A percentile compares a stretch with the other conserved stretches of the same genome.
Conservation (phyloP, 2,113 vertebrate genomes). For the Chamaetylas fuelleborni region DNA sequence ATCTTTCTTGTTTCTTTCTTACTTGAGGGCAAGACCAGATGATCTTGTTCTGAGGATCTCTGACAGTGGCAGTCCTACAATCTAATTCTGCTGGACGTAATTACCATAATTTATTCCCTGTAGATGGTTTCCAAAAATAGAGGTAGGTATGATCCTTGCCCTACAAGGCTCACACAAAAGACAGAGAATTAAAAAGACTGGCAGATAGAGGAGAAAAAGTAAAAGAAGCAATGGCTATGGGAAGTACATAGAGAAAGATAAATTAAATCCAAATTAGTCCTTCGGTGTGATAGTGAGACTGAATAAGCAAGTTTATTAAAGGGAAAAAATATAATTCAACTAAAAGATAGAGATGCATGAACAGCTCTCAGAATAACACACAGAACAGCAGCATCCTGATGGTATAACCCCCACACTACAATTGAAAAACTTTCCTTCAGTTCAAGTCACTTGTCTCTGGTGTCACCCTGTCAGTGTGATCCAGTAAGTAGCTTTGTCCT, state of each 20-base stretch:
- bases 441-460: not conserved
- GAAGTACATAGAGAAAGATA: not conserved
- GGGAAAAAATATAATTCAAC: not conserved
- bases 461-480: not conserved
- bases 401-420: not conserved
- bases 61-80: conserved; percentile 39
- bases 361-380: not conserved
- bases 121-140: conserved; percentile 49
- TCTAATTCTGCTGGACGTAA: conserved; percentile 45
- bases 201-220: not conserved
- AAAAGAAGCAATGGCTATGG: not conserved
- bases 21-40: conserved; percentile 4
- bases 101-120: conserved; percentile 51
- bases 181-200: not conserved
- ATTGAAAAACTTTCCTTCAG: not conserved
- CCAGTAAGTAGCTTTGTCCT: not conserved
- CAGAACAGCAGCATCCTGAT: not conserved
- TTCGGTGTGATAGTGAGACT: conserved; percentile 8
- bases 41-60: conserved; percentile 31
- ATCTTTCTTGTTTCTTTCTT: conserved; percentile 16
- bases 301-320: conserved; percentile 55
- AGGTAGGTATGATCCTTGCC: conserved; percentile 28
- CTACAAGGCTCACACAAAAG: conserved; percentile 20
- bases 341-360: conserved; percentile 1
- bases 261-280: conserved; percentile 43